Evolutionary conservation across 2,888 invertebrate genomes (phyloP).

Genomic region (Thysanoteuthis rhombus): DNA sequence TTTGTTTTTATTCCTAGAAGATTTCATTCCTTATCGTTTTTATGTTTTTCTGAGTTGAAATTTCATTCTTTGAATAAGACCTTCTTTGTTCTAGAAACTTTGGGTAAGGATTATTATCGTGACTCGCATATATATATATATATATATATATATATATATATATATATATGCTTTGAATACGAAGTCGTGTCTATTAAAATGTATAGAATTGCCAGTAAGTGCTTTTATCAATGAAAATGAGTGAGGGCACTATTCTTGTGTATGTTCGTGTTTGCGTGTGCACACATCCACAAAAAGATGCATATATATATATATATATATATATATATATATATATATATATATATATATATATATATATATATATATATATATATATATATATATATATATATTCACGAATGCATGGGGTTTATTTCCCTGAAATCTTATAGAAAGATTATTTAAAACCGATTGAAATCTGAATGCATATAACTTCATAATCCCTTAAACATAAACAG

Average conservation of each 20-base stretch:
- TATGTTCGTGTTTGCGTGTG: neutral
- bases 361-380: neutral
- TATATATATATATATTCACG: too few relatives aligned
- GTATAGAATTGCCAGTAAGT: too few relatives aligned
- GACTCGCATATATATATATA: too few relatives aligned
- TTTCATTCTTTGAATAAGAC: neutral
- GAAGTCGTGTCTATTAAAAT: neutral
- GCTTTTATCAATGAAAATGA: neutral
- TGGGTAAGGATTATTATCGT: neutral
- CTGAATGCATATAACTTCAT: too few relatives aligned
- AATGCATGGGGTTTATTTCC: too few relatives aligned
- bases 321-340: neutral
- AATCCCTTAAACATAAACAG: too few relatives aligned
- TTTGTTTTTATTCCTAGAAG: neutral
- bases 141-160: too few relatives aligned
- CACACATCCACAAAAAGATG: neutral
- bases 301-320: too few relatives aligned
- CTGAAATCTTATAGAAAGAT: too few relatives aligned
- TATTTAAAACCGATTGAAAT: too few relatives aligned
- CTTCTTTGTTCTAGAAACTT: neutral
- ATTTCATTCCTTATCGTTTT: neutral
- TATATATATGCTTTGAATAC: neutral
- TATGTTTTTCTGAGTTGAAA: neutral
- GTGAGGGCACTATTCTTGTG: neutral
- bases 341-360: neutral